Conservation (phyloP, 2,888 invertebrate genomes). For the Epistrophella euchroma region DNA sequence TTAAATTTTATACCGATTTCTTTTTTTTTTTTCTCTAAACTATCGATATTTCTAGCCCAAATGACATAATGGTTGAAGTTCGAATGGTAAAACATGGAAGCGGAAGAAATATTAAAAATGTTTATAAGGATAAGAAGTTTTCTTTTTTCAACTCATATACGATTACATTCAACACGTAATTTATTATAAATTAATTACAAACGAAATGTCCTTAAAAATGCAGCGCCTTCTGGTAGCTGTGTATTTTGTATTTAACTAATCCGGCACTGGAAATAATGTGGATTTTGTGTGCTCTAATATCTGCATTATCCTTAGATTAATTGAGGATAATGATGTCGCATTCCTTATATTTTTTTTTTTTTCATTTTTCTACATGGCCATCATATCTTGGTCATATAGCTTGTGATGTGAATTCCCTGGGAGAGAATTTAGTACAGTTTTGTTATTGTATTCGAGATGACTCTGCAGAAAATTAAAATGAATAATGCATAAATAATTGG, state of each 20-base stretch:
- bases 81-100: too few species aligned
- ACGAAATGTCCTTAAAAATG: too few species aligned
- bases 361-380: background rate
- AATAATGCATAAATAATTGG: constrained; percentile 43
- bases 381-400: constrained; percentile 2
- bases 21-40: too few species aligned
- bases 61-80: too few species aligned
- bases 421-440: background rate
- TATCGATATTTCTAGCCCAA: too few species aligned
- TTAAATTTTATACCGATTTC: too few species aligned
- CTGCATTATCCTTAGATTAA: constrained; percentile 70
- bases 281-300: constrained; percentile 44
- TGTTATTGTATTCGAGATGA: constrained; percentile 15
- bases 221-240: background rate
- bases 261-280: background rate
- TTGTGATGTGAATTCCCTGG: constrained; percentile 6
- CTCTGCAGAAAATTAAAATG: constrained; percentile 51
- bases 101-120: too few species aligned
- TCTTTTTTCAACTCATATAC: too few species aligned
- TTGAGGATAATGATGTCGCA: constrained; percentile 54
- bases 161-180: too few species aligned
- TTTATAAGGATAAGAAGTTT: too few species aligned
- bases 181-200: too few species aligned
- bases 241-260: background rate
- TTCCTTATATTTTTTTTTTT: background rate